phyloP scores from a whole-genome alignment of 2,797 vertebrate species.

The Pseudochaenichthys georgianus region DNA sequence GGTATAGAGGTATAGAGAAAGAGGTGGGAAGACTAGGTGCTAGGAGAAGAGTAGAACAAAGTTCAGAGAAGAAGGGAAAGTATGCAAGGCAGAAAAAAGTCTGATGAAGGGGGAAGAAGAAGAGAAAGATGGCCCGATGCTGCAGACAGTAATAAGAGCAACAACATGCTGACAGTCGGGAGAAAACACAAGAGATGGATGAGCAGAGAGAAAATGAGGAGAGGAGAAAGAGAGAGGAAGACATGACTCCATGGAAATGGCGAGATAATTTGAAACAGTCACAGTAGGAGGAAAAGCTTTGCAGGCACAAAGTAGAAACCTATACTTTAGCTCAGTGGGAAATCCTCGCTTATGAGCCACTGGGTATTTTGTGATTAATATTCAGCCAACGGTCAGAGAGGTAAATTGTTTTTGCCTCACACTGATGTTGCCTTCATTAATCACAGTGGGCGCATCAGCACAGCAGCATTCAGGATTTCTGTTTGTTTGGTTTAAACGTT shows the following conservation, averaged over 20 bases:
- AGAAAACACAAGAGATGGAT: conserved; percentile 57
- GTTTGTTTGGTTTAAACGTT: conserved; percentile 18
- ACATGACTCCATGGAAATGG: conserved; percentile 55
- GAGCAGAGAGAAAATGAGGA: conserved; percentile 43
- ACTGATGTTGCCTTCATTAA: conserved; percentile 42
- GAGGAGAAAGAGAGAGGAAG: conserved; percentile 29
- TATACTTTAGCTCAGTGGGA: conserved; percentile 41
- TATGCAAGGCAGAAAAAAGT: conserved; percentile 25
- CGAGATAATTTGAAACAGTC: conserved; percentile 48
- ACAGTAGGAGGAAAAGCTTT: conserved; percentile 31
- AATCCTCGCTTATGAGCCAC: conserved; percentile 28
- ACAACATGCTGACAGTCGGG: conserved; percentile 58
- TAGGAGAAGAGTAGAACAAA: conserved; percentile 14
- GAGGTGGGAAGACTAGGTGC: conserved; percentile 10
- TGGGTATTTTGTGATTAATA: conserved; percentile 41
- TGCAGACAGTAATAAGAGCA: conserved; percentile 41
- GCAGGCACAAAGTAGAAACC: conserved; percentile 36
- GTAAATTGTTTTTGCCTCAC: conserved; percentile 56
- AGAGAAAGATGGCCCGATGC: conserved; percentile 15
- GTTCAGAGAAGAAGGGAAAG: neutral
- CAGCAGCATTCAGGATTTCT: conserved; percentile 16
- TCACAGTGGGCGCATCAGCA: conserved; percentile 30
- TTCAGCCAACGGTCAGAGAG: conserved; percentile 38
- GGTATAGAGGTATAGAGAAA: conserved; percentile 28
- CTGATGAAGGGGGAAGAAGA: conserved; percentile 11